A percentile compares a stretch with the other conserved stretches of the same genome.
Evolutionary conservation across 2,113 vertebrate genomes (phyloP).

Genomic region (Acanthisitta chloris): DNA sequence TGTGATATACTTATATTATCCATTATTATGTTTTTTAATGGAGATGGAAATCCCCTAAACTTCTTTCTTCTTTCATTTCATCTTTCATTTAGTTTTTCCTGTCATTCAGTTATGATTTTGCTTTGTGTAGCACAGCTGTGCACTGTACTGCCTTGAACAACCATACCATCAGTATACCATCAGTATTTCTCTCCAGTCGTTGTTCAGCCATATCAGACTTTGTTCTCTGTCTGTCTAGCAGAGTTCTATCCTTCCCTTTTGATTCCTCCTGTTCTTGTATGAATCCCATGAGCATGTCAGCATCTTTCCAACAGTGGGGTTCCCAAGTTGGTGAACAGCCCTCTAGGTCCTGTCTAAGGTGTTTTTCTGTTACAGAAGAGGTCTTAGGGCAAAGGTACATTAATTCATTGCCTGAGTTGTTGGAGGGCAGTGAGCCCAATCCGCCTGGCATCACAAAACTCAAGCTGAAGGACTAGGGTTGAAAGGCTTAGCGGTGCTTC

Average conservation of each 20-base stretch:
- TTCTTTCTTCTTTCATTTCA: neutral
- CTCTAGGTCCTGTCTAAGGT: neutral
- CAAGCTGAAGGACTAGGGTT: neutral
- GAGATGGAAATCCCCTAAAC: neutral
- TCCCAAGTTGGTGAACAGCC: neutral
- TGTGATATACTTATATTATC: neutral
- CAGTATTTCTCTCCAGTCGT: neutral
- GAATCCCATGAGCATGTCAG: neutral
- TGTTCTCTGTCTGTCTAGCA: neutral
- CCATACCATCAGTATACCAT: neutral
- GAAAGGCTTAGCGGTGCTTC: neutral
- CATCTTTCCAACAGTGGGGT: neutral
- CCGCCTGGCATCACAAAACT: neutral
- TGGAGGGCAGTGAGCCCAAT: neutral
- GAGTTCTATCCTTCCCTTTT: neutral
- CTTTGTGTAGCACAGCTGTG: neutral
- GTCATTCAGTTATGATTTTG: neutral
- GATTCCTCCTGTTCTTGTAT: neutral
- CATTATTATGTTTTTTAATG: neutral
- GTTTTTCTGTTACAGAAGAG: neutral
- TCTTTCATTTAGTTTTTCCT: neutral
- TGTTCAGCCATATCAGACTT: neutral
- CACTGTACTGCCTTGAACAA: neutral
- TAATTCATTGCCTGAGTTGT: neutral
- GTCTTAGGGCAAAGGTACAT: neutral